Evolutionary conservation across 2,797 vertebrate species (phyloP), one percentile per base, ranked within the genome.

Genomic region (Lophotriccus pileatus): DNA sequence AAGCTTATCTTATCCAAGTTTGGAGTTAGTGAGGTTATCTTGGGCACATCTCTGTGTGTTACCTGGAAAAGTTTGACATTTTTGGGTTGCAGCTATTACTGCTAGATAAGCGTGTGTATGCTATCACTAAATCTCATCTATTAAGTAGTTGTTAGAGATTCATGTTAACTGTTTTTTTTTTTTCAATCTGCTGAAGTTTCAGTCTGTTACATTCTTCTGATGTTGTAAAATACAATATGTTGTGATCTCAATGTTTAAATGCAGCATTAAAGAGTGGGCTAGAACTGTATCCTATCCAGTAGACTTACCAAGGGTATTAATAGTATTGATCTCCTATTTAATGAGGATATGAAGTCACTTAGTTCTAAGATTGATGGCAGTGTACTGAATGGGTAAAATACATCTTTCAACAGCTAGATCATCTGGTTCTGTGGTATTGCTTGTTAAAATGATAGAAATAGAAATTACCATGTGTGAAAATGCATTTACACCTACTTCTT

Each of bases 11-110:
- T 82, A 55, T 20, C 64, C 7, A 47, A 58, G n/a, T 27, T 73
- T 34, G 55, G 22, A 81, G 66, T 78, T 78, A 24, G 85, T 67
- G 66, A 75, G 73, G 55, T 90, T 91, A 91, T 94, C 94, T 90
- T 90, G 36, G 69, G 41, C 69, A 37, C 17, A 62, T 78, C 69
- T 75, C 36, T 77, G 3, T 37, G 23, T 81, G 50, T 79, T 88
- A 55, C 74, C 59, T 91, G 82, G 69, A 41, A 89, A 85, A 87
- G 63, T 84, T 30, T 81, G 89, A 72, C 63, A 27, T 73, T 93
- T 95, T 74, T 93, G 55, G 56, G 24, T 87, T 0, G 0, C 37
- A 60, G 52, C 67, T 66, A 9, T 84, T 89, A 19, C 70, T 91
- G 46, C n/a, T 4, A 17, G 79, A 41, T 87, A 93, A 30, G 30